Evolutionary conservation across 37 sponge, comb jelly and placozoan species (phyloP).

Genomic region (Beroe ovata): DNA sequence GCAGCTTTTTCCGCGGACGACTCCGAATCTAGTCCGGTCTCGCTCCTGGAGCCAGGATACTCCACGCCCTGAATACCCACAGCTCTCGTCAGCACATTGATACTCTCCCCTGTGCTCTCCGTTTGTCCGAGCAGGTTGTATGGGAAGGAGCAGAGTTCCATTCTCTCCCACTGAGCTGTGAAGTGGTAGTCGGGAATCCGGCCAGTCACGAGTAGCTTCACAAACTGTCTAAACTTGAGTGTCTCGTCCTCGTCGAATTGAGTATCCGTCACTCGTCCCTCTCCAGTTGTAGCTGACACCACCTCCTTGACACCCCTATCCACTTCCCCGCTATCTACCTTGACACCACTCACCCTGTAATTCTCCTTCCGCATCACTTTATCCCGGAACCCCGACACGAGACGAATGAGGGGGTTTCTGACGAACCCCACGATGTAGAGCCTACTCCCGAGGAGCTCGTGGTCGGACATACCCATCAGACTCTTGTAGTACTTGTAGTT

Average conservation of each 20-base stretch:
- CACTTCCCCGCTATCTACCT: too few species aligned
- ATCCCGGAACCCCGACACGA: conserved; percentile 22
- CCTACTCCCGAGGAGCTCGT: not conserved
- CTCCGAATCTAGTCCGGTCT: not conserved
- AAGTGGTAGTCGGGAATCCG: not conserved
- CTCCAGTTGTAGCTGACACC: too few species aligned
- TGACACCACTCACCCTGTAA: not conserved
- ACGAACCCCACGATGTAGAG: conserved; percentile 48
- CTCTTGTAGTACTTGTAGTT: not conserved
- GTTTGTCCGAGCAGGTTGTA: conserved; percentile 47
- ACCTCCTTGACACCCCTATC: too few species aligned
- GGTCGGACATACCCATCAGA: not conserved
- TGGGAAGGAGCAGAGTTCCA: conserved; percentile 41
- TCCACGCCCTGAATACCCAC: not conserved
- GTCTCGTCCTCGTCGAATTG: not conserved
- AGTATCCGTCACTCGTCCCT: too few species aligned
- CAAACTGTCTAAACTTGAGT: not conserved
- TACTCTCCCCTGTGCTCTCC: conserved; percentile 6
- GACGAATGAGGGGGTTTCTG: conserved; percentile 28
- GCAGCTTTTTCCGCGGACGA: not conserved
- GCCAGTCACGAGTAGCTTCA: not conserved
- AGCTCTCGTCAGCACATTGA: not conserved
- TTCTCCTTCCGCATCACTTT: conserved; percentile 22
- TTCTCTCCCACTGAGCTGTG: conserved; percentile 58
- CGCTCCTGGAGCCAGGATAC: conserved; percentile 39